Evolutionary conservation across 2,888 invertebrate species (phyloP), one percentile per base, ranked within the genome.

Genomic region (Drepanosiphum platanoidis): DNA sequence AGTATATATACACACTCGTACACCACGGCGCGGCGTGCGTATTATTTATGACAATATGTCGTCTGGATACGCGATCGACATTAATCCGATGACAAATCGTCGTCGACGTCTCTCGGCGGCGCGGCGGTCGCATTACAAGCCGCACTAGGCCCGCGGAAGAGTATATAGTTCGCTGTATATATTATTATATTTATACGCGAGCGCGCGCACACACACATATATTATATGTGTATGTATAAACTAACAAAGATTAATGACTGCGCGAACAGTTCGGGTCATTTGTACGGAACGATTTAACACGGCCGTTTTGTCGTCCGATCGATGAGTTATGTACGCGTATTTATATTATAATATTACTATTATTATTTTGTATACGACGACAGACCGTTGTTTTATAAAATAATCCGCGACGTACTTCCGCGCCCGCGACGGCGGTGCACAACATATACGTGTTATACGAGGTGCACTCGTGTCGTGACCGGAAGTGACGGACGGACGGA

Each of bases 71-170:
- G 34, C 81, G 71, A 84, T 84, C 46, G 83, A 84, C 83, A 68
- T 46, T 84, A 84, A 84, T 84, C 83, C 75, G 83, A 84, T 75
- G 83, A 84, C 75, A 84, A 84, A 84, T 68, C 42, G 75, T 75
- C 74, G 75, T 30, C 72, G 71, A 34, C 42, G 46, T 66, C 52
- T 22, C 64, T 46, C 66, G 42, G 64, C 39, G 72, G 36, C 64
- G 32, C 66, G 42, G 64, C 39, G 72, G 36, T 70, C 68, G 68
- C 79, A 32, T 42, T 70, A 58, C 58, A 58, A 13, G 36, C 71
- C 34, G 30, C 64, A 27, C 27, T 13, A 3, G 18, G 15, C 18
- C 77, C 8, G 27, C 22, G 61, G 61, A 15, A 61, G n/a, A 64
- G 36, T 52, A 52, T 22, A 3, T 22, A 52, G 52, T 52, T 22